These are phyloP conservation scores for Parnassius smintheus DNA, from an alignment of 2,888 invertebrate genomes.

Conservation along the genomic window DNA sequence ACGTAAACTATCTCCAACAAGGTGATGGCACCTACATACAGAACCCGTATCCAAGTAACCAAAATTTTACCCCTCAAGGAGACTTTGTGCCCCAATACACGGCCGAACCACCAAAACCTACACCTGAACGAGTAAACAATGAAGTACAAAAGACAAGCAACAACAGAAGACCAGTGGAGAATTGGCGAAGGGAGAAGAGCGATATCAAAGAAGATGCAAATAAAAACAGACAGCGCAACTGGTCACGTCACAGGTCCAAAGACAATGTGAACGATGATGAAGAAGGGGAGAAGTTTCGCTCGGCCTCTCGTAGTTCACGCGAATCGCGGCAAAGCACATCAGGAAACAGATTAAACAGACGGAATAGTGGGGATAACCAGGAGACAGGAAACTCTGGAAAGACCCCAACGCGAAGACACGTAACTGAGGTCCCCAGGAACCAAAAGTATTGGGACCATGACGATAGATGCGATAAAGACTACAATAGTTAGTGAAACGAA, in stretches of 20 bases:
- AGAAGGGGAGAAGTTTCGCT: conserved; percentile 38
- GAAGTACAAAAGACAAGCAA: conserved; percentile 57
- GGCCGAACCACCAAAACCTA: conserved; percentile 29
- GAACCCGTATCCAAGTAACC: conserved; percentile 49
- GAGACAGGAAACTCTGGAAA: conserved; percentile 36
- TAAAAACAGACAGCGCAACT: conserved; percentile 54
- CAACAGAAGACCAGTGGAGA: conserved; percentile 54
- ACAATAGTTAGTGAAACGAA: conserved; percentile 62
- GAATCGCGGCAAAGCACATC: conserved; percentile 46
- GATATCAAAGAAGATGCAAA: conserved; percentile 55
- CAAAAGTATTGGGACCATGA: conserved; percentile 76
- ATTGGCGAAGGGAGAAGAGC: conserved; percentile 64
- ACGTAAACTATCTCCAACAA: conserved; percentile 61
- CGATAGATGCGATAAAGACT: conserved; percentile 71
- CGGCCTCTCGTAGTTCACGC: conserved; percentile 38
- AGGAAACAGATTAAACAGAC: conserved; percentile 40
- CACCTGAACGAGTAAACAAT: conserved; percentile 57
- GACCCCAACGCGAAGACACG: conserved; percentile 55
- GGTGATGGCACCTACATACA: conserved; percentile 70
- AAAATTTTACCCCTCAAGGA: conserved; percentile 51
- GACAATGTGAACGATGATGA: conserved; percentile 60
- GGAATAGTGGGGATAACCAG: conserved; percentile 53
- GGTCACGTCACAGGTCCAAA: conserved; percentile 60
- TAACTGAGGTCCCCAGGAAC: conserved; percentile 65
- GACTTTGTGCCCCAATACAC: conserved; percentile 48